These are phyloP conservation scores for Rynchops niger DNA, from an alignment of 2,113 vertebrate genomes.

Conservation along the genomic window DNA sequence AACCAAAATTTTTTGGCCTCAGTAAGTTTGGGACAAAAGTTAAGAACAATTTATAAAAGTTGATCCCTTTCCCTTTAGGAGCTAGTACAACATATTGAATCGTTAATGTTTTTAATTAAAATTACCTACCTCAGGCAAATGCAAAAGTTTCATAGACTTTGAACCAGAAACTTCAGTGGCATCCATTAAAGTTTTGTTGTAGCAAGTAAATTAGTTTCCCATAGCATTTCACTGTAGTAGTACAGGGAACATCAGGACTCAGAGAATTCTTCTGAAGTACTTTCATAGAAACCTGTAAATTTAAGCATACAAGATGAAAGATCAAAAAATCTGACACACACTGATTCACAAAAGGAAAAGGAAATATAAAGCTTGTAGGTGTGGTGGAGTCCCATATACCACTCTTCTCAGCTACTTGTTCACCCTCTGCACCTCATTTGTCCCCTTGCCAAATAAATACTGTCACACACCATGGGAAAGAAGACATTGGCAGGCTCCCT, in stretches of 20 bases:
- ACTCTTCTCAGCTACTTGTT: background rate
- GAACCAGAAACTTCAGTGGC: background rate
- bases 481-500: background rate
- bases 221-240: background rate
- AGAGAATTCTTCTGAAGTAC: background rate
- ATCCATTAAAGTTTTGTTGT: background rate
- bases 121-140: background rate
- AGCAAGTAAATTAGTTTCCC: background rate
- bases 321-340: background rate
- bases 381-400: background rate
- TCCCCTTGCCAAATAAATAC: background rate
- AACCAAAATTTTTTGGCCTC: background rate
- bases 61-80: background rate
- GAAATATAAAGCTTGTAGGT: background rate
- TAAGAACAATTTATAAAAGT: background rate
- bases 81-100: background rate
- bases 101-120: background rate
- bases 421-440: background rate
- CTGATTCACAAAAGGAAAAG: background rate
- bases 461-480: background rate
- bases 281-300: background rate
- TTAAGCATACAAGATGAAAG: background rate
- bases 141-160: background rate
- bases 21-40: background rate
- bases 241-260: background rate